A percentile compares a stretch with the other conserved stretches of the same genome.
Evolutionary conservation across 2,113 vertebrate species (phyloP).

Genomic region (rabbit (Oryctolagus cuniculus)): DNA sequence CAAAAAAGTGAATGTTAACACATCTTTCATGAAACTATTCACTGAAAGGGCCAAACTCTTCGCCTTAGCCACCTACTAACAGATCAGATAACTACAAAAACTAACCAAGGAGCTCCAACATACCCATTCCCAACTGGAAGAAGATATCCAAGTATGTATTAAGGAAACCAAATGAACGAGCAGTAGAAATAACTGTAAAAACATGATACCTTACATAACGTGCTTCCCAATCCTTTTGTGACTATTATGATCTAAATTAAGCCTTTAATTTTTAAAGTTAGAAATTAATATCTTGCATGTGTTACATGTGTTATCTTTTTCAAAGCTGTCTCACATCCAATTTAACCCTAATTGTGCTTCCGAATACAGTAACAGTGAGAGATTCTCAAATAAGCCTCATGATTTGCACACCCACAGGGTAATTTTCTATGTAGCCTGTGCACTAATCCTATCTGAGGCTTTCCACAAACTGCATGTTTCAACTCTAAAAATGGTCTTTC

Average conservation of each 20-base stretch:
- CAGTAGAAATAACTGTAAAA: background rate
- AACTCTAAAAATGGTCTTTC: background rate
- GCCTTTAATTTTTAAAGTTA: constrained; percentile 32
- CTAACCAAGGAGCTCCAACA: background rate
- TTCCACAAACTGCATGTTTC: background rate
- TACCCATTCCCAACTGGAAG: background rate
- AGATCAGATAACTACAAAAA: background rate
- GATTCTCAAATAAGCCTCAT: constrained; percentile 28
- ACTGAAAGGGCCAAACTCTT: constrained; percentile 25
- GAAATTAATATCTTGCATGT: constrained; percentile 37
- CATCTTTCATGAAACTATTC: background rate
- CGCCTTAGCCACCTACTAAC: background rate
- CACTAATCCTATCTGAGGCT: background rate
- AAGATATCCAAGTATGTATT: background rate
- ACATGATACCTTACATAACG: background rate
- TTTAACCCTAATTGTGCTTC: constrained; percentile 13
- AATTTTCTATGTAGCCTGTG: background rate
- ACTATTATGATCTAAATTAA: constrained; percentile 28
- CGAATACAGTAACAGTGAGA: constrained; percentile 59
- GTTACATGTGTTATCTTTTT: constrained; percentile 16
- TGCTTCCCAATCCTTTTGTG: constrained; percentile 25
- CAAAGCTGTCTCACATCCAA: constrained; percentile 52
- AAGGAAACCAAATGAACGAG: background rate
- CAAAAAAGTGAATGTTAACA: background rate
- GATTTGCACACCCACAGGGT: background rate